A percentile compares a stretch with the other conserved stretches of the same genome.
Conservation (phyloP, 2,113 vertebrate genomes). For the Grallaria varia region DNA sequence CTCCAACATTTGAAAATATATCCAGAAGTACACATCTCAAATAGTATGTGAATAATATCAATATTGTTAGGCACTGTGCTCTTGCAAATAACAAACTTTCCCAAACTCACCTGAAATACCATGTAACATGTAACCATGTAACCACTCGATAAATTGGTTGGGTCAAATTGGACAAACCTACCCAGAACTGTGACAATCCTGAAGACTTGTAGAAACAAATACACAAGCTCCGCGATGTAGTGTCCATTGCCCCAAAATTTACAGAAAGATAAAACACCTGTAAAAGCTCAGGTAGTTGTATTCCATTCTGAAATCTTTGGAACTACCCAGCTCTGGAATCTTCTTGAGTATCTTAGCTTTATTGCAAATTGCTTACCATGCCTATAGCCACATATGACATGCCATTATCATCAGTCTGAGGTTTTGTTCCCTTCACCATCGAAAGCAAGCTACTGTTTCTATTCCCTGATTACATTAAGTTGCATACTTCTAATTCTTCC, state of each 20-base stretch:
- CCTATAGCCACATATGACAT: background rate
- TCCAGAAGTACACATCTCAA: background rate
- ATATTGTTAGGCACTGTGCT: background rate
- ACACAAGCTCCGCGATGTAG: accelerated
- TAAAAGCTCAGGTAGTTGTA: background rate
- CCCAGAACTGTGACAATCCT: background rate
- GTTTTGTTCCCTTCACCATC: background rate
- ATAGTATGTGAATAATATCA: background rate
- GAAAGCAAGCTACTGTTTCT: background rate
- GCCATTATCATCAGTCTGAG: background rate
- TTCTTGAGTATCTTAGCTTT: background rate
- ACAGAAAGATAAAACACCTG: background rate
- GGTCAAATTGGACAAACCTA: background rate
- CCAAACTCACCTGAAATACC: background rate
- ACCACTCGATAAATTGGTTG: no score
- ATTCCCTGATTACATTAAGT: slow-evolving; percentile 17
- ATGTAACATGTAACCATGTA: no score
- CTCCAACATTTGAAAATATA: background rate
- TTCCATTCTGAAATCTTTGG: background rate
- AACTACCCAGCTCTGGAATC: background rate
- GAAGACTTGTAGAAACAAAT: background rate
- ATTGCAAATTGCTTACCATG: background rate
- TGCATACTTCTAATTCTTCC: slow-evolving; percentile 29
- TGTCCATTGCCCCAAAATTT: background rate
- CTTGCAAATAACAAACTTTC: background rate